Evolutionary conservation across 2,888 invertebrate genomes (phyloP).

Genomic region (Elmis aenea): DNA sequence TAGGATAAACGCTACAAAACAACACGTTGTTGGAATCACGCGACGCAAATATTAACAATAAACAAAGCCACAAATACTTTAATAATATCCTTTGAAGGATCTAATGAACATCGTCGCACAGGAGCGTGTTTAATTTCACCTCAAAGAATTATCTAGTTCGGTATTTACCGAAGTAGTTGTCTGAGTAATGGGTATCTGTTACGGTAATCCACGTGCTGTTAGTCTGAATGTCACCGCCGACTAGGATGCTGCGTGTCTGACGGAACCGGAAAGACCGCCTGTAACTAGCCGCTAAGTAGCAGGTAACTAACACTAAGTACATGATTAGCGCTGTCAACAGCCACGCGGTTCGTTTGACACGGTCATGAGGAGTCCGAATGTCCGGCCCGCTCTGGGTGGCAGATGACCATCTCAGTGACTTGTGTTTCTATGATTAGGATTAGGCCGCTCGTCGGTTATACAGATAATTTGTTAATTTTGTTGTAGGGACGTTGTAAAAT

Average conservation of each 20-base stretch:
- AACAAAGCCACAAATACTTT: constrained; percentile 16
- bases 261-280: no score
- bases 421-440: constrained; percentile 23
- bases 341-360: constrained; percentile 18
- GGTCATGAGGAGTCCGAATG: constrained; percentile 14
- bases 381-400: constrained; percentile 23
- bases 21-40: constrained; percentile 9
- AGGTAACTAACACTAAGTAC: constrained; percentile 26
- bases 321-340: constrained; percentile 27
- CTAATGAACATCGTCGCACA: no score
- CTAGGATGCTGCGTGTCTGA: no score
- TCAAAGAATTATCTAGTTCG: no score
- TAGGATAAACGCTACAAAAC: constrained; percentile 11
- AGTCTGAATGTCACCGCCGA: no score
- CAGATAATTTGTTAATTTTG: constrained; percentile 27
- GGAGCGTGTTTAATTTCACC: no score
- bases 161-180: no score
- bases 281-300: constrained; percentile 24
- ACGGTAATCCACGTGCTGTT: no score
- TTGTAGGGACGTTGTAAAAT: no score
- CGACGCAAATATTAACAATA: constrained; percentile 8
- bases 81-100: constrained; percentile 13
- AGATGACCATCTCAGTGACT: constrained; percentile 15
- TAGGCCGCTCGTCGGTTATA: constrained; percentile 20
- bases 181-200: no score